Evolutionary conservation across 2,888 invertebrate species (phyloP), one percentile per base, ranked within the genome.

Genomic region (Lycophotia porphyrea): DNA sequence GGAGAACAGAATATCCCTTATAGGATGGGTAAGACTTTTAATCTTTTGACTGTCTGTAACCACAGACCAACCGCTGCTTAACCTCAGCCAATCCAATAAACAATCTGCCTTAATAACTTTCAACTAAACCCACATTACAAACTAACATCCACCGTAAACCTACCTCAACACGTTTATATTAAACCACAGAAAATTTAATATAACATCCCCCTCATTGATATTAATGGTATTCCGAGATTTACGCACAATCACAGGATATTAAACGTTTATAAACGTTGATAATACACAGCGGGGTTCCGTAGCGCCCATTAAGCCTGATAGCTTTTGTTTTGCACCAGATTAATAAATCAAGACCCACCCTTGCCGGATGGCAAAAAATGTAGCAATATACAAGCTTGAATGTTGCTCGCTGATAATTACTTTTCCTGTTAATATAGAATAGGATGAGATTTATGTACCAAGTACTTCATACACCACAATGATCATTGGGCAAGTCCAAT

Each of bases 211-310:
- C 47, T 85, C 70, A 84, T 84, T 85, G 88, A 85, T 85, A 87
- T 84, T 78, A 87, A 84, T 87, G 84, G 55, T 85, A 81, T 87
- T 73, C 64, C 36, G 73, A 86, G 87, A 84, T 84, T 84, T 82
- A 82, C 85, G 84, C 60, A 85, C 85, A 87, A 85, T 76, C 85
- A 77, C 71, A 74, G 83, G 87, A 82, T 84, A 84, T 82, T 82
- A 87, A 85, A 87, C 75, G 86, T 76, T 81, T 80, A 75, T 85
- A 87, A 87, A 85, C 78, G 86, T 74, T 76, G 74, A 85, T 84
- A 87, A 85, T 78, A 76, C 85, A 75, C 74, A 80, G 81, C 84
- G 64, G 84, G 83, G 84, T 47, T 63, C 44, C 78, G 68, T 65
- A 39, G 74, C 84, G 70, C 70, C 84, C 87, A 84, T 84, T 84